Conservation (phyloP, 2,888 invertebrate genomes). For the Campoplex capitator region DNA sequence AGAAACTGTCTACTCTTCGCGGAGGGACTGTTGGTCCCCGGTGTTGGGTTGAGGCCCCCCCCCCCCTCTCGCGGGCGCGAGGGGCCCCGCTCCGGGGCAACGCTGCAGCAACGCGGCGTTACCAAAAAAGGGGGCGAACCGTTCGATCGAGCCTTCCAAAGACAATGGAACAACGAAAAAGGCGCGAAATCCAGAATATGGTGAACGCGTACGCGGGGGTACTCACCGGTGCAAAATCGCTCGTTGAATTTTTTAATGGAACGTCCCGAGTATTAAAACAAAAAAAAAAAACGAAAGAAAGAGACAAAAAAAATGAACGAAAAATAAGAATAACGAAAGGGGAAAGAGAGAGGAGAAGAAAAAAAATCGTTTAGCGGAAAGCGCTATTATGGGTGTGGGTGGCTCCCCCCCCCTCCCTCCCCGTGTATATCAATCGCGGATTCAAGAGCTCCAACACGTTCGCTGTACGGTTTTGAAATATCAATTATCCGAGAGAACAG, state of each 20-base stretch:
- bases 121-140: slow-evolving; percentile 65
- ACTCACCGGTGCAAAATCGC: slow-evolving; percentile 58
- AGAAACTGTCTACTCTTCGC: slow-evolving; percentile 58
- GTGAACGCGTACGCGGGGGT: slow-evolving; percentile 51
- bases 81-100: not conserved
- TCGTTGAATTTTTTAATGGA: slow-evolving; percentile 56
- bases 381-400: slow-evolving; percentile 48
- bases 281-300: not conserved
- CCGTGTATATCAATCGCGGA: slow-evolving; percentile 73
- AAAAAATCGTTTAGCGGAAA: slow-evolving; percentile 43
- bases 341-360: not conserved
- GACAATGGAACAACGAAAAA: slow-evolving; percentile 75
- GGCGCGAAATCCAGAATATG: slow-evolving; percentile 79
- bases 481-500: slow-evolving; percentile 59
- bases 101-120: slow-evolving; percentile 31
- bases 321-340: not conserved
- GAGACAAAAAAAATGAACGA: not conserved
- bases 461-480: slow-evolving; percentile 82
- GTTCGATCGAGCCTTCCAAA: slow-evolving; percentile 45
- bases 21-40: slow-evolving; percentile 18
- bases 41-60: not conserved
- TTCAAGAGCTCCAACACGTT: slow-evolving; percentile 82
- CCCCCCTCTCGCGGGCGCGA: not conserved
- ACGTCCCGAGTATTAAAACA: slow-evolving; percentile 22
- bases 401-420: not conserved